These are phyloP conservation scores for Dinocampus coccinellae DNA, from an alignment of 2,888 invertebrate genomes.

Conservation along the genomic window DNA sequence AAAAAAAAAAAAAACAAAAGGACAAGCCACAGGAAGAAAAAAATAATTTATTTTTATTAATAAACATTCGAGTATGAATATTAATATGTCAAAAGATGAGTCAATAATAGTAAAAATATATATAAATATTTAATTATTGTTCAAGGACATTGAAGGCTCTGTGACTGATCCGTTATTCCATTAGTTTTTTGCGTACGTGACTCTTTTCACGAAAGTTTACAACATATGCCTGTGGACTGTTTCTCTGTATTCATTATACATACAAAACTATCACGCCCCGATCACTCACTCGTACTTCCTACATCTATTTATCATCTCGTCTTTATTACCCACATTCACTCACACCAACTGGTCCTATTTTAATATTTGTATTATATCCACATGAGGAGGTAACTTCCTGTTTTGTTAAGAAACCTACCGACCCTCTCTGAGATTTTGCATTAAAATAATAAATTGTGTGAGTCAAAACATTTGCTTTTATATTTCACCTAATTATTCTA, in stretches of 20 bases:
- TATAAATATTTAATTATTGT: not conserved
- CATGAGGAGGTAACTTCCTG: no score
- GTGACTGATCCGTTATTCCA: not conserved
- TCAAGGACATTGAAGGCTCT: not conserved
- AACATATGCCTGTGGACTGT: not conserved
- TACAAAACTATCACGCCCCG: not conserved
- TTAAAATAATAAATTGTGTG: no score
- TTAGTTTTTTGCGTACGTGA: conserved; percentile 4
- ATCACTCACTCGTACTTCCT: conserved; percentile 11
- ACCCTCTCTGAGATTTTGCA: no score
- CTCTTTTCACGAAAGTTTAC: conserved; percentile 9
- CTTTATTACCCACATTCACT: not conserved
- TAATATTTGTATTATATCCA: not conserved
- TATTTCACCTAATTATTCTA: no score
- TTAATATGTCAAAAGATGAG: not conserved
- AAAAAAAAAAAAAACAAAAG: not conserved
- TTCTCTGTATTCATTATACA: conserved; percentile 1
- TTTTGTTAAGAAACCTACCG: no score
- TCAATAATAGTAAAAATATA: not conserved
- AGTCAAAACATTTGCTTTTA: no score
- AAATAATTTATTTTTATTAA: not conserved
- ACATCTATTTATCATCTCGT: not conserved
- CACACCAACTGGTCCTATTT: not conserved
- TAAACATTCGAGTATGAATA: not conserved
- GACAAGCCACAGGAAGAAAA: not conserved